Percentiles rank a stretch among this genome's conserved stretches.
Conservation (phyloP, 2,888 invertebrate species). For the Criorhina ranunculi region DNA sequence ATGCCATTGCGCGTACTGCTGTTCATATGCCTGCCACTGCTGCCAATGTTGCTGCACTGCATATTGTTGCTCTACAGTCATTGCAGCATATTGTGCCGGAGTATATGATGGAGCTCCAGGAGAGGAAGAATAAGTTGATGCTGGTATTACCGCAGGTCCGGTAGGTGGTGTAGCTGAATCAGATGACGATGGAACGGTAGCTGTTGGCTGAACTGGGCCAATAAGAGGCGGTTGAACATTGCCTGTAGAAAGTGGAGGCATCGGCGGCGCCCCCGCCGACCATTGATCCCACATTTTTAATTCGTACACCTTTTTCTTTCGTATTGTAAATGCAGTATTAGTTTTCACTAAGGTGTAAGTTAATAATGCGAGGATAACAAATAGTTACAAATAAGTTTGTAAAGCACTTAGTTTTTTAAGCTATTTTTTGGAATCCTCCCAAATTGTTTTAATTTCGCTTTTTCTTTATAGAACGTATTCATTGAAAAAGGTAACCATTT, state of each 20-base stretch:
- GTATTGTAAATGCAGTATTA: neutral
- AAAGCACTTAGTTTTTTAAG: neutral
- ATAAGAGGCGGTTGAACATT: slow-evolving; percentile 71
- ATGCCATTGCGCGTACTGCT: slow-evolving; percentile 84
- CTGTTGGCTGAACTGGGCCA: slow-evolving; percentile 74
- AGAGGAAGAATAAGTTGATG: slow-evolving; percentile 26
- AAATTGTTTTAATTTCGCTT: neutral
- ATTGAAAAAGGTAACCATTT: slow-evolving; percentile 60
- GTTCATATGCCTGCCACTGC: slow-evolving; percentile 84
- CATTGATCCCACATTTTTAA: slow-evolving; percentile 81
- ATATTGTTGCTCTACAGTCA: slow-evolving; percentile 83
- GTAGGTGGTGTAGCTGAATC: slow-evolving; percentile 10
- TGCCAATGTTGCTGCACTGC: slow-evolving; percentile 84
- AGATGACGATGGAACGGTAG: slow-evolving; percentile 19
- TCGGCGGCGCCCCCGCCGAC: slow-evolving; percentile 76
- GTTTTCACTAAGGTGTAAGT: neutral
- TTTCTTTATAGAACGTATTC: slow-evolving; percentile 9
- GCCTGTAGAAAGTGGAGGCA: slow-evolving; percentile 46
- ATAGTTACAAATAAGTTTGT: slow-evolving; percentile 11
- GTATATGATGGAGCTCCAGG: slow-evolving; percentile 78
- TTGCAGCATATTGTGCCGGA: slow-evolving; percentile 82
- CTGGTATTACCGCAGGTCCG: slow-evolving; percentile 7
- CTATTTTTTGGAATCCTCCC: neutral
- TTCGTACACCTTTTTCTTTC: neutral
- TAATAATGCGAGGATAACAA: neutral